Conservation (phyloP, 2,888 invertebrate species). For the Macrosoma leucophasiata region DNA sequence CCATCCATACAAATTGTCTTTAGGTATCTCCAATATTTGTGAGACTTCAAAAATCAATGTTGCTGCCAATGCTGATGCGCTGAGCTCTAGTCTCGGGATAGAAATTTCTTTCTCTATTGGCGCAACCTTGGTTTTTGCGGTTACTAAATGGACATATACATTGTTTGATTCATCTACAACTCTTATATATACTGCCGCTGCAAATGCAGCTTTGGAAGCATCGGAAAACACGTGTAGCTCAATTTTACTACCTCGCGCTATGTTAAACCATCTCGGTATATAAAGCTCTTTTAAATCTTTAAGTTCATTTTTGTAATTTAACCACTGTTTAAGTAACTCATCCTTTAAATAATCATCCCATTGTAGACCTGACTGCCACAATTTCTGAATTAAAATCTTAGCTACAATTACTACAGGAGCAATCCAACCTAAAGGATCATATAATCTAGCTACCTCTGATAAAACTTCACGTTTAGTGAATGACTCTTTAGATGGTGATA, state of each 20-base stretch:
- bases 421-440: conserved; percentile 25
- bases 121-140: conserved; percentile 14
- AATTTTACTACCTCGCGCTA: neutral
- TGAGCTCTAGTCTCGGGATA: conserved; percentile 22
- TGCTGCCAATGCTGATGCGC: conserved; percentile 19
- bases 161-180: conserved; percentile 1
- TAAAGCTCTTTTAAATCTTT: conserved; percentile 8
- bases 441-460: conserved; percentile 21
- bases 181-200: conserved; percentile 19
- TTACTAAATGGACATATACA: conserved; percentile 12
- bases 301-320: conserved; percentile 11
- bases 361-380: conserved; percentile 22
- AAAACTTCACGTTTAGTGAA: conserved; percentile 20
- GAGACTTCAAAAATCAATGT: conserved; percentile 16
- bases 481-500: conserved; percentile 10
- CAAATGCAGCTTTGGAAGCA: conserved; percentile 19
- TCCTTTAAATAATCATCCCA: conserved; percentile 26
- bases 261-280: conserved; percentile 11
- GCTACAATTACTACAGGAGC: conserved; percentile 21
- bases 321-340: conserved; percentile 17
- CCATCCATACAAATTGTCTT: conserved; percentile 15
- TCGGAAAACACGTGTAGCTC: conserved; percentile 21
- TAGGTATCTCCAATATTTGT: conserved; percentile 8
- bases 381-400: conserved; percentile 23
- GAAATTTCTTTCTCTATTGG: conserved; percentile 10